phyloP scores from a whole-genome alignment of 2,888 invertebrate genomes.

The Anoplius nigerrimus region DNA sequence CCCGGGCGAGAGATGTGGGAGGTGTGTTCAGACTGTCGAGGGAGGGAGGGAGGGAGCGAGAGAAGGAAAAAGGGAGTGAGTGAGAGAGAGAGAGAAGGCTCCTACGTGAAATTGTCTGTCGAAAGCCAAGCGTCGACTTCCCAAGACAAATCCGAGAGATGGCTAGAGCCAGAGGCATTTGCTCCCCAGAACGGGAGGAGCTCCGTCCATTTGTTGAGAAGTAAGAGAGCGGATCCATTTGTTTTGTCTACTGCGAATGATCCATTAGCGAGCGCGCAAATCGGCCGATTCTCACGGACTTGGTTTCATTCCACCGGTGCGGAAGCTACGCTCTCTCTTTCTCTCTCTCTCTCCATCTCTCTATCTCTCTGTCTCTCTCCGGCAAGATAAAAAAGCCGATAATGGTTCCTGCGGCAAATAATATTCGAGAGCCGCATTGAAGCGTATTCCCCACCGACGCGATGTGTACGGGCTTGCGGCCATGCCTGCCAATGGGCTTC shows the following conservation, averaged over 20 bases:
- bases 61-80: no score
- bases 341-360: no score
- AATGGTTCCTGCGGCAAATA: constrained; percentile 5
- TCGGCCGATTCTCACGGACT: constrained; percentile 21
- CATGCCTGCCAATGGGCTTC: no score
- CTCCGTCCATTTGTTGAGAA: constrained; percentile 35
- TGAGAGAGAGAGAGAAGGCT: background rate
- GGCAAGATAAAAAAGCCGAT: background rate
- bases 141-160: constrained; percentile 40
- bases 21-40: no score
- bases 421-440: background rate
- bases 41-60: no score
- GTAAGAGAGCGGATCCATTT: constrained; percentile 43
- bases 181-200: constrained; percentile 24
- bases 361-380: no score
- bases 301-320: constrained; percentile 23
- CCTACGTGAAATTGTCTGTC: constrained; percentile 36
- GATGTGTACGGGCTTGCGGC: no score
- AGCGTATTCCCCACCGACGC: no score
- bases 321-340: background rate
- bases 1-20: no score
- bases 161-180: constrained; percentile 7
- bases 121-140: constrained; percentile 31
- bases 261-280: constrained; percentile 47
- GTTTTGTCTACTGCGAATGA: constrained; percentile 49